Conservation (phyloP, 30 jellyfish, hydroid and myxozoan species). For the Aurelia aurita region DNA sequence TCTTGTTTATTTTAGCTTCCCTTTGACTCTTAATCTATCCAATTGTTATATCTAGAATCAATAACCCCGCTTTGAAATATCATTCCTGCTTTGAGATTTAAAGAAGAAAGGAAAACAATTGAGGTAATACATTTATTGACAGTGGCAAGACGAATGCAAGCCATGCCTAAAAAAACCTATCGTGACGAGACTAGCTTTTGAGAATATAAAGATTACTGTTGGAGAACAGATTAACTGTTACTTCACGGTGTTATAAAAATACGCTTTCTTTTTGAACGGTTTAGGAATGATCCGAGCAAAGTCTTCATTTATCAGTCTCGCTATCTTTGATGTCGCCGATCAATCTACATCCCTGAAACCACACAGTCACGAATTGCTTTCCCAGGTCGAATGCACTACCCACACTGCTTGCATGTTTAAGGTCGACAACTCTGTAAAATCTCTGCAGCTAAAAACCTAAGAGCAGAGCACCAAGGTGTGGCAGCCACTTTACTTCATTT, state of each 20-base stretch:
- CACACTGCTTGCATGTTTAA: too few species aligned
- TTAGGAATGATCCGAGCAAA: slow-evolving; percentile 24
- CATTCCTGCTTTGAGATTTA: too few species aligned
- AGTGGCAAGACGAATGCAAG: slow-evolving; percentile 10
- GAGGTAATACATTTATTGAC: slow-evolving; percentile 4
- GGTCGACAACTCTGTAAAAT: too few species aligned
- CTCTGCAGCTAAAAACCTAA: too few species aligned
- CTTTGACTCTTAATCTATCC: too few species aligned
- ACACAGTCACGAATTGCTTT: slow-evolving; percentile 52
- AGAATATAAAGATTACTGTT: slow-evolving; percentile 5
- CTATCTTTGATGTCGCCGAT: slow-evolving; percentile 55
- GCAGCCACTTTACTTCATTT: too few species aligned
- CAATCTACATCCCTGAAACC: slow-evolving; percentile 49
- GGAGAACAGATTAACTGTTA: slow-evolving; percentile 24
- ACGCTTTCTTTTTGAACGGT: slow-evolving; percentile 38
- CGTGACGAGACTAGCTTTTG: slow-evolving; percentile 47
- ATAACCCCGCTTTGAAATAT: too few species aligned
- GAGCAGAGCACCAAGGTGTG: too few species aligned
- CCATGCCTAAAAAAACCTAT: slow-evolving; percentile 26
- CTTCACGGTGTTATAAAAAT: slow-evolving; percentile 68
- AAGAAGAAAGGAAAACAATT: too few species aligned
- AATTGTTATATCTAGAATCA: too few species aligned
- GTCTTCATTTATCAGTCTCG: slow-evolving; percentile 19
- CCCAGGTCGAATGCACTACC: background rate
- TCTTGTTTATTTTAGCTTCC: too few species aligned